Evolutionary conservation across 2,797 vertebrate species (phyloP), one percentile per base, ranked within the genome.

Genomic region (Serranus cabrilla): DNA sequence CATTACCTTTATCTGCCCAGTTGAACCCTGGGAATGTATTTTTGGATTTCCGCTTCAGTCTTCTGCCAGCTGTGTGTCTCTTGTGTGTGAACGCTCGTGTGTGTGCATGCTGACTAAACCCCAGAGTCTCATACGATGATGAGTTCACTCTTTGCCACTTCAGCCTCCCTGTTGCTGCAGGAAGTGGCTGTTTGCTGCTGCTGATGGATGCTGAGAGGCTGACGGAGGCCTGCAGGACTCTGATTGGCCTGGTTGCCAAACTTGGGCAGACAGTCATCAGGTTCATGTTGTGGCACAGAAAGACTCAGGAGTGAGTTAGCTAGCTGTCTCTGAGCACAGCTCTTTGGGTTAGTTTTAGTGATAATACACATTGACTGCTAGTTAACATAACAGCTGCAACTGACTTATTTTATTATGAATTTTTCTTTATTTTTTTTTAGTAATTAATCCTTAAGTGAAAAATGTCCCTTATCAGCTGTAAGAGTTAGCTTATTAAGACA

Each of bases 91-190:
- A 13, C 51, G 0, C 1, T 49, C 4, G 1, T 72, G 73, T 34
- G 9, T 1, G 71, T 37, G 45, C 43, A 9, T 18, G 63, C 46
- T 60, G 31, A 47, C 8, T 10, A 49, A 66, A 42, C 37, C 56
- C 56, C 61, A 12, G 46, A 58, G 20, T 80, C 52, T 61, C 42
- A 1, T 18, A n/a, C 21, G 46, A 57, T 31, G 71, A 71, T 69
- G 72, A 82, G 76, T 71, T 85, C 40, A 71, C 40, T 47, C 50
- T 60, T 68, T 67, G 81, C 78, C 74, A 65, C 72, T 76, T 70
- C 61, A 64, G 65, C 50, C 76, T 86, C 87, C 88, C 83, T 85
- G 80, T 55, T 45, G 66, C 73, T 21, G 43, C 66, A 86, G 90
- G 91, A 91, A 84, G 83, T 20, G 76, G 68, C 34, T 66, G 76